Evolutionary conservation across 2,797 vertebrate species (phyloP).

Genomic region (Thaleichthys pacificus): DNA sequence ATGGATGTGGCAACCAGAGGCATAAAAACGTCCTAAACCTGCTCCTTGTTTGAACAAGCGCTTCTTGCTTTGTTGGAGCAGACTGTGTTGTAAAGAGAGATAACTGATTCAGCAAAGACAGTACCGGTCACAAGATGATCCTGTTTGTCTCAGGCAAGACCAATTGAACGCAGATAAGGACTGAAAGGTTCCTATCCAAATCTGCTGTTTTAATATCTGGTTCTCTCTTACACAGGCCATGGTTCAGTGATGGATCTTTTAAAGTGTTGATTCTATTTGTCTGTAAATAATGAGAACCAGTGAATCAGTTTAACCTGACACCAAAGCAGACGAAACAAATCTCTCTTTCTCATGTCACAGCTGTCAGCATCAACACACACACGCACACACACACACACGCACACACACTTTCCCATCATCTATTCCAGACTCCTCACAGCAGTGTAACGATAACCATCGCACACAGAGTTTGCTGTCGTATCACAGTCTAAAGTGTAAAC

Average conservation of each 20-base stretch:
- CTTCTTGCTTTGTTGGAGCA: slow-evolving; percentile 58
- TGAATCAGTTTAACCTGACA: too few species aligned
- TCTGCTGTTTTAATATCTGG: too few species aligned
- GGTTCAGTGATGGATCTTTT: background rate
- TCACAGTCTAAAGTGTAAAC: slow-evolving; percentile 52
- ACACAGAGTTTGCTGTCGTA: slow-evolving; percentile 40
- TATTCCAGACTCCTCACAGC: slow-evolving; percentile 59
- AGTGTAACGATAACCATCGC: slow-evolving; percentile 48
- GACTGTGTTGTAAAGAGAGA: slow-evolving; percentile 63
- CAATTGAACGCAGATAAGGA: slow-evolving; percentile 32
- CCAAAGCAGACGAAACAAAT: too few species aligned
- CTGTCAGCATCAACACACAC: slow-evolving; percentile 33
- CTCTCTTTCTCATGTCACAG: slow-evolving; percentile 8
- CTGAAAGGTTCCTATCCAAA: slow-evolving; percentile 5
- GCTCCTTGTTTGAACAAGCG: slow-evolving; percentile 58
- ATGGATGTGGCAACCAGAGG: slow-evolving; percentile 71
- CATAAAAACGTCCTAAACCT: slow-evolving; percentile 74
- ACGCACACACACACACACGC: too few species aligned
- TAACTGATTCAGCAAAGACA: slow-evolving; percentile 53
- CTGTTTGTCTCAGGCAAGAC: slow-evolving; percentile 51
- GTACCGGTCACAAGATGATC: slow-evolving; percentile 69
- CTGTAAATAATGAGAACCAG: background rate
- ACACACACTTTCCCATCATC: slow-evolving; percentile 51
- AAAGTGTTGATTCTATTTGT: background rate
- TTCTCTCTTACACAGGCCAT: too few species aligned